Evolutionary conservation across 2,888 invertebrate genomes (phyloP).

Genomic region (Agonopterix heracliana): DNA sequence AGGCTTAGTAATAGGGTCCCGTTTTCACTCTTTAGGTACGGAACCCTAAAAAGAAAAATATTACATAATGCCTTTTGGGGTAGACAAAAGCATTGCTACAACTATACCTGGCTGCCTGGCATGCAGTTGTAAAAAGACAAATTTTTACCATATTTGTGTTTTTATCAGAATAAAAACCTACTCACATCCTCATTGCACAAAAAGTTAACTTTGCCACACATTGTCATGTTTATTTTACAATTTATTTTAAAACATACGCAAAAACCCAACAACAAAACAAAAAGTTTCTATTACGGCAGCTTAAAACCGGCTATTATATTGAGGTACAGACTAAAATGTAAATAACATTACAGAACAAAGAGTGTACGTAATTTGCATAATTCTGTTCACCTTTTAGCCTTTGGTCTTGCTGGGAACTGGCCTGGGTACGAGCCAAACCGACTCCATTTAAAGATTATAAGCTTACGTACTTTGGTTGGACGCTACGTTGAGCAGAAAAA

Average conservation of each 20-base stretch:
- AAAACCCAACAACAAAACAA: slow-evolving; percentile 1
- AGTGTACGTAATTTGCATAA: slow-evolving; percentile 69
- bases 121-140: too few relatives aligned
- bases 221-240: background rate
- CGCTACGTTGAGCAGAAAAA: background rate
- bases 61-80: too few relatives aligned
- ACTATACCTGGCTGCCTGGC: too few relatives aligned
- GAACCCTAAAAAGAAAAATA: too few relatives aligned
- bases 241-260: slow-evolving; percentile 1
- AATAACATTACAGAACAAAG: slow-evolving; percentile 65
- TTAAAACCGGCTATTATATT: background rate
- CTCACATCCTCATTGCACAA: too few relatives aligned
- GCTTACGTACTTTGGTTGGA: slow-evolving; percentile 42
- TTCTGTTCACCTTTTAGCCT: slow-evolving; percentile 68
- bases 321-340: slow-evolving; percentile 50
- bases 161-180: too few relatives aligned
- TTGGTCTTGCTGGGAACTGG: slow-evolving; percentile 41
- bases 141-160: too few relatives aligned
- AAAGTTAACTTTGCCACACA: slow-evolving; percentile 5
- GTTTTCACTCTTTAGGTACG: too few relatives aligned
- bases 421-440: slow-evolving; percentile 66
- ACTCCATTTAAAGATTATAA: slow-evolving; percentile 65
- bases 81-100: too few relatives aligned
- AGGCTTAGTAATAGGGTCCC: too few relatives aligned
- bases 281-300: too few relatives aligned